phyloP scores from a whole-genome alignment of 2,113 vertebrate genomes.

The Arizona elegans region DNA sequence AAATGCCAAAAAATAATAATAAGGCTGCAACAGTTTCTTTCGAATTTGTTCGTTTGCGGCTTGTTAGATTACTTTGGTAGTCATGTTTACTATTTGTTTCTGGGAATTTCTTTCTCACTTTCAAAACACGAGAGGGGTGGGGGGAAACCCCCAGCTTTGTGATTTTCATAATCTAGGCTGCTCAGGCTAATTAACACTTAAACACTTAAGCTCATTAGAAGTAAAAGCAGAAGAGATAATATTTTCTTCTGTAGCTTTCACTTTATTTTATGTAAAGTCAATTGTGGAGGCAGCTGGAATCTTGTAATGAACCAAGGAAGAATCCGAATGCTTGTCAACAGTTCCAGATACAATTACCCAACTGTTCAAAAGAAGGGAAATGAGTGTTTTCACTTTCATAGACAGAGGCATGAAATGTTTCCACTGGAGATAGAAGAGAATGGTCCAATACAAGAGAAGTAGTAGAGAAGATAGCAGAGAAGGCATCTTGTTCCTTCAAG shows the following conservation, averaged over 20 bases:
- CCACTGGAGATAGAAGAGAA: background rate
- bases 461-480: background rate
- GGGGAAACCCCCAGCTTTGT: background rate
- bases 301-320: background rate
- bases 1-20: background rate
- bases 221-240: conserved; percentile 6
- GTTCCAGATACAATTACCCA: background rate
- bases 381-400: background rate
- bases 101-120: conserved; percentile 7
- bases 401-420: background rate
- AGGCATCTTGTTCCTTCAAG: background rate
- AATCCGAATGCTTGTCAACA: too few relatives aligned
- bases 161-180: conserved; percentile 12
- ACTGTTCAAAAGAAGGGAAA: background rate
- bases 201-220: conserved; percentile 24
- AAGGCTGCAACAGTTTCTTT: background rate
- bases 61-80: background rate
- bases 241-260: conserved; percentile 19
- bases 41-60: background rate
- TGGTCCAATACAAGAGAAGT: background rate
- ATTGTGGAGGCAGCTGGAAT: conserved; percentile 15
- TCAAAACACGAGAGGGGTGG: background rate
- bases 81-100: conserved; percentile 1
- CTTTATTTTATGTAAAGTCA: conserved; percentile 14
- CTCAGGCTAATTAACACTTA: conserved; percentile 28